Percentiles rank a stretch among this genome's conserved stretches.
Evolutionary conservation across 2,797 vertebrate genomes (phyloP).

Genomic region (Enteromius anoplus): DNA sequence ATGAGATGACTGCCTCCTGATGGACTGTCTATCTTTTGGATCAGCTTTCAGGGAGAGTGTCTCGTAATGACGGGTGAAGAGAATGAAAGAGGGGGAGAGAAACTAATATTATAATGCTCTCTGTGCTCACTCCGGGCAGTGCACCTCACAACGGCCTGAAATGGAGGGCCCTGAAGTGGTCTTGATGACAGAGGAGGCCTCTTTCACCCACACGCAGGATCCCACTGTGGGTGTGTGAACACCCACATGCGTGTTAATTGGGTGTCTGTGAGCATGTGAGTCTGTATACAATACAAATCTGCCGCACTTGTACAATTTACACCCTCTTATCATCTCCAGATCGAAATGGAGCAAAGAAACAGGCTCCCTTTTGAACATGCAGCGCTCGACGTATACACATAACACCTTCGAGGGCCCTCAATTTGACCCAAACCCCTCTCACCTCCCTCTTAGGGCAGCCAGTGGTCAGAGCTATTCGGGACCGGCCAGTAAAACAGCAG

Average conservation of each 20-base stretch:
- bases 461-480: conserved; percentile 53
- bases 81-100: conserved; percentile 72
- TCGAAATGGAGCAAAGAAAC: conserved; percentile 53
- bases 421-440: conserved; percentile 53
- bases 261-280: conserved; percentile 57
- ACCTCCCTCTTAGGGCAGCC: conserved; percentile 48
- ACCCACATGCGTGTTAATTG: conserved; percentile 67
- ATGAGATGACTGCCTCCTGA: conserved; percentile 84
- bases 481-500: conserved; percentile 59
- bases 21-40: conserved; percentile 86
- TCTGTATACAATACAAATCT: conserved; percentile 66
- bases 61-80: conserved; percentile 73
- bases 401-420: conserved; percentile 20
- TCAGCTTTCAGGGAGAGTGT: conserved; percentile 85
- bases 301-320: conserved; percentile 61
- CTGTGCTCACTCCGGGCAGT: conserved; percentile 42
- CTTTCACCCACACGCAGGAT: conserved; percentile 64
- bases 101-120: conserved; percentile 84
- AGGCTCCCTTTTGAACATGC: background rate
- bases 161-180: conserved; percentile 68
- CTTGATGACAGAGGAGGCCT: conserved; percentile 75
- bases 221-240: conserved; percentile 61
- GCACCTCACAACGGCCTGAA: conserved; percentile 46
- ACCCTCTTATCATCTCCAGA: conserved; percentile 66
- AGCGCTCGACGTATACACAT: background rate